Conservation (phyloP, 2,888 invertebrate genomes). For the Drosophila demipolita region DNA sequence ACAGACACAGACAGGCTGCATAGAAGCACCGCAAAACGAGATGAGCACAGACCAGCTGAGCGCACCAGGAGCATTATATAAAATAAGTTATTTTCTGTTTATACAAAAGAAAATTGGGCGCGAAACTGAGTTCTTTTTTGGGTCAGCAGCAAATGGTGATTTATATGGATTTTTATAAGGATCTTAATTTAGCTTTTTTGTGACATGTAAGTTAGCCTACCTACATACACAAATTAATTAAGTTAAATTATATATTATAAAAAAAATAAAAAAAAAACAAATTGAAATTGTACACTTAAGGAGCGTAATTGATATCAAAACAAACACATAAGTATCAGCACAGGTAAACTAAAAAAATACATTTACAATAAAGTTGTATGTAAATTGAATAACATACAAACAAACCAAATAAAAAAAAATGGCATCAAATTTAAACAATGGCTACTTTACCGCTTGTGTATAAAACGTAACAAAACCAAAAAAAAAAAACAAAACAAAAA, state of each 20-base stretch:
- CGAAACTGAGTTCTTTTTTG: conserved; percentile 16
- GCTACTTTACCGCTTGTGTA: conserved; percentile 69
- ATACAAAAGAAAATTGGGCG: background rate
- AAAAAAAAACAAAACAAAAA: conserved; percentile 11
- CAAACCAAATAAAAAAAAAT: conserved; percentile 14
- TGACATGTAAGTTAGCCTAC: conserved; percentile 48
- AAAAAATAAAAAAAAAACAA: background rate
- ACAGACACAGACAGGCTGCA: conserved; percentile 19
- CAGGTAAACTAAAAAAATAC: conserved; percentile 65
- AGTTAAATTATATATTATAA: conserved; percentile 15
- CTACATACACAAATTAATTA: conserved; percentile 48
- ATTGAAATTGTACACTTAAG: conserved; percentile 65
- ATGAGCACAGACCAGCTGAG: conserved; percentile 5
- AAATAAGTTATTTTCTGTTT: conserved; percentile 7
- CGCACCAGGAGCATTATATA: conserved; percentile 44
- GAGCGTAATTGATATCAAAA: conserved; percentile 71
- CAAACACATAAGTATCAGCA: conserved; percentile 75
- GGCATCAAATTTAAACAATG: conserved; percentile 30
- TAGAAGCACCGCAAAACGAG: conserved; percentile 1
- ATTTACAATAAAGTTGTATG: conserved; percentile 59
- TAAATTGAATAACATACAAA: conserved; percentile 45
- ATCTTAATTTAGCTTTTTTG: conserved; percentile 65
- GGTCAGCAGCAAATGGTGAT: conserved; percentile 72
- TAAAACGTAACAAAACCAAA: conserved; percentile 29
- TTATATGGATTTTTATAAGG: conserved; percentile 68